Conservation (phyloP, 2,113 vertebrate species). For the Apaloderma vittatum region DNA sequence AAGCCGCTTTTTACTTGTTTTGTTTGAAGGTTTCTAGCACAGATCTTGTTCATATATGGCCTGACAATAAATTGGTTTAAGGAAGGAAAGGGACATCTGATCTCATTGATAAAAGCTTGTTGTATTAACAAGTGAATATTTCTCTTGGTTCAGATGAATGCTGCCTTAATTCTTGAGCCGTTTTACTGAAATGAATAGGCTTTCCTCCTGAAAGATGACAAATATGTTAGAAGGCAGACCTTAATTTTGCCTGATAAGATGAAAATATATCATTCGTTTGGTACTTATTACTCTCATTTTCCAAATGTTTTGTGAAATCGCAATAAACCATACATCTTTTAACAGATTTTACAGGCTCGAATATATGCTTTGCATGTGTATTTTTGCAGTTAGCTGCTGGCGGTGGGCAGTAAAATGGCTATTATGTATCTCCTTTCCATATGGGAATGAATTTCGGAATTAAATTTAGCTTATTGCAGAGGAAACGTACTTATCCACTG, state of each 20-base stretch:
- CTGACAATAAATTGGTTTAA: background rate
- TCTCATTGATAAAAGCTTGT: constrained; percentile 3
- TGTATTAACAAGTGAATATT: constrained; percentile 15
- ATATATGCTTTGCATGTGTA: constrained; percentile 7
- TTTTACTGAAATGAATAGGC: constrained; percentile 22
- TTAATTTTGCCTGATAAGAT: constrained; percentile 12
- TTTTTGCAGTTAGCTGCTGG: constrained; percentile 38
- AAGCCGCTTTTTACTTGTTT: background rate
- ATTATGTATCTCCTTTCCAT: background rate
- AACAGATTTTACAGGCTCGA: background rate
- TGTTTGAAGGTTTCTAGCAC: background rate
- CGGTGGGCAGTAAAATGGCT: constrained; percentile 5
- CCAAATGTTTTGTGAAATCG: constrained; percentile 39
- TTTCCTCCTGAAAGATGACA: constrained; percentile 3
- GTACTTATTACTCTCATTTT: constrained; percentile 32
- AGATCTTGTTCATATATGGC: background rate
- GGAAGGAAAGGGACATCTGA: background rate
- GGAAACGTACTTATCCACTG: background rate
- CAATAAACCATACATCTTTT: constrained; percentile 4
- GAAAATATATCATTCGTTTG: background rate
- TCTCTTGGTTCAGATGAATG: background rate
- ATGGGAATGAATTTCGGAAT: constrained; percentile 11
- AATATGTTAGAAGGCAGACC: background rate
- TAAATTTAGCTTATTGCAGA: background rate
- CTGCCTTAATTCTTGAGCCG: background rate